Percentiles rank a stretch among this genome's conserved stretches.
Evolutionary conservation across 1,140 invertebrate species (phyloP).

Genomic region (Drosophila lacteicornis): DNA sequence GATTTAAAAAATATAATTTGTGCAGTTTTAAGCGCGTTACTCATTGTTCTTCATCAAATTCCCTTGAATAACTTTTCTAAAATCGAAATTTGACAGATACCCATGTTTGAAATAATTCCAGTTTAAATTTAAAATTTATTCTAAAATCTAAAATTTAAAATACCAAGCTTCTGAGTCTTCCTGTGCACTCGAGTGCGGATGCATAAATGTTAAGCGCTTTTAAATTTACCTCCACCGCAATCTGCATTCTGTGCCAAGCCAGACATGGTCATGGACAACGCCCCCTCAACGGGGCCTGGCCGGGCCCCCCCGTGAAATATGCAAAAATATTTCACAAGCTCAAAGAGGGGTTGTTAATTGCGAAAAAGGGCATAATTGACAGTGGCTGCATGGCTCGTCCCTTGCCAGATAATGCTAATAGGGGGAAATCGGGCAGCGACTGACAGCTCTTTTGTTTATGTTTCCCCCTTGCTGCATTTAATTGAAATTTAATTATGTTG

Average conservation of each 20-base stretch:
- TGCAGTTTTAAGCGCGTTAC: no score
- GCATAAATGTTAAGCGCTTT: conserved; percentile 61
- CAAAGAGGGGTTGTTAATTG: conserved; percentile 65
- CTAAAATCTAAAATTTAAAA: no score
- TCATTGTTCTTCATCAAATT: no score
- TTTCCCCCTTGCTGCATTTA: conserved; percentile 45
- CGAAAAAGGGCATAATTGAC: conserved; percentile 75
- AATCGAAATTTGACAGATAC: no score
- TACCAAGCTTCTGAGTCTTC: not conserved
- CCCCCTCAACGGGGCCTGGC: not conserved
- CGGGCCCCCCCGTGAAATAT: conserved; percentile 31
- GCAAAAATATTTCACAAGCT: conserved; percentile 64
- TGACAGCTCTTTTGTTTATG: conserved; percentile 48
- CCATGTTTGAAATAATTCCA: no score
- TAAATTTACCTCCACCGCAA: conserved; percentile 62
- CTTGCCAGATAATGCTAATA: conserved; percentile 66
- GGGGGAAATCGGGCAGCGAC: conserved; percentile 10
- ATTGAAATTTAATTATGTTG: conserved; percentile 78
- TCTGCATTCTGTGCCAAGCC: conserved; percentile 36
- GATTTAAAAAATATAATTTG: no score
- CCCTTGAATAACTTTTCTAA: no score
- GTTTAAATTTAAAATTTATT: no score
- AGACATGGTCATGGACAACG: conserved; percentile 22
- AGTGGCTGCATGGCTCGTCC: conserved; percentile 50
- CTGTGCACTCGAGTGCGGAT: conserved; percentile 8